Evolutionary conservation across 2,797 vertebrate species (phyloP).

Genomic region (Bufotes viridis): DNA sequence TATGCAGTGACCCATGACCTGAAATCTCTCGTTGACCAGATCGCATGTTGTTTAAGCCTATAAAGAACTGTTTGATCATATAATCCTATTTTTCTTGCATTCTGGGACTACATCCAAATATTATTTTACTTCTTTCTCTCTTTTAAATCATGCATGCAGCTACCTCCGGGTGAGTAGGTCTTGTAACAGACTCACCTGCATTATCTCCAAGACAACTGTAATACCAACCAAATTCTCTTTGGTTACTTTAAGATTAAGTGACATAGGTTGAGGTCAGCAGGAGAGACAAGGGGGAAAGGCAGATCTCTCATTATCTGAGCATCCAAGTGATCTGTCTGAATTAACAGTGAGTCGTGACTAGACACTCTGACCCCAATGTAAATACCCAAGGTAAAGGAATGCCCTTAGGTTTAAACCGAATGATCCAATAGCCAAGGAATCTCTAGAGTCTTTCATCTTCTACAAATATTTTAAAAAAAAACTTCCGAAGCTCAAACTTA

Average conservation of each 20-base stretch:
- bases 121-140: conserved; percentile 59
- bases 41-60: conserved; percentile 5
- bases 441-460: conserved; percentile 59
- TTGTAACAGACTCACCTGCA: conserved; percentile 52
- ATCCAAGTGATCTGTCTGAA: conserved; percentile 53
- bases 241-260: conserved; percentile 62
- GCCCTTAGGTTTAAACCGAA: conserved; percentile 53
- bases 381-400: conserved; percentile 56
- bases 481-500: conserved; percentile 54
- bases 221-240: conserved; percentile 58
- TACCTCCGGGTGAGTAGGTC: conserved; percentile 52
- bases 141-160: conserved; percentile 59
- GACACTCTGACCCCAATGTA: conserved; percentile 59
- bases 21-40: conserved; percentile 18
- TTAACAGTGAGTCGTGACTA: conserved; percentile 57
- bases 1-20: conserved; percentile 40
- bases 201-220: conserved; percentile 56
- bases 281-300: conserved; percentile 35
- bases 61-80: conserved; percentile 43
- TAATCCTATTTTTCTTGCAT: conserved; percentile 59
- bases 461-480: conserved; percentile 48
- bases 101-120: conserved; percentile 60
- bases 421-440: conserved; percentile 54
- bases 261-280: conserved; percentile 51
- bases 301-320: conserved; percentile 47